These are phyloP conservation scores for Phaethon lepturus DNA, from an alignment of 2,113 vertebrate species.

Conservation along the genomic window DNA sequence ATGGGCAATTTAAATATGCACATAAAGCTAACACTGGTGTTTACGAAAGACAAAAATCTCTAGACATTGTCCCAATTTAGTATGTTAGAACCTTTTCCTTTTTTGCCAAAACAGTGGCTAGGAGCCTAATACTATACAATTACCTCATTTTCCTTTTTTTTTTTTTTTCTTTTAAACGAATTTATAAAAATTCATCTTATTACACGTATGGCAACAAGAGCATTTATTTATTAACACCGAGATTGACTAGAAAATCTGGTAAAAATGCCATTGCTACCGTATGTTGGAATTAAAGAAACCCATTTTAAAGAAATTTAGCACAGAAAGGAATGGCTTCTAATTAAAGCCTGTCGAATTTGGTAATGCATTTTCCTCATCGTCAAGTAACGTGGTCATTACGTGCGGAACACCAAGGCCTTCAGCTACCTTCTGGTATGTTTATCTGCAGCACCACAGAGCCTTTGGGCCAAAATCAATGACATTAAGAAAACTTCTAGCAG, in stretches of 20 bases:
- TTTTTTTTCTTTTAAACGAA: too few species aligned
- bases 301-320: background rate
- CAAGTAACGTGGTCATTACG: background rate
- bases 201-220: background rate
- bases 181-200: background rate
- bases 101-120: background rate
- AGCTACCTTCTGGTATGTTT: background rate
- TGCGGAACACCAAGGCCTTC: background rate
- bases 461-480: background rate
- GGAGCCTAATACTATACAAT: background rate
- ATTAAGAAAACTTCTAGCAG: background rate
- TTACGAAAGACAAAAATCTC: background rate
- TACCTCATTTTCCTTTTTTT: background rate
- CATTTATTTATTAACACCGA: background rate
- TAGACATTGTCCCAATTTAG: background rate
- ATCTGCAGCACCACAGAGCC: background rate
- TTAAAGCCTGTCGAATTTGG: background rate
- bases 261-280: background rate
- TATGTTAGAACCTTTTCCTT: background rate
- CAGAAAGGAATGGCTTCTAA: background rate
- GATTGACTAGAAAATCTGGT: background rate
- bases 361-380: background rate
- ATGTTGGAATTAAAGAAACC: background rate
- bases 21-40: background rate
- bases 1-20: background rate